Evolutionary conservation across 2,797 vertebrate species (phyloP).

Genomic region (Pteronotus mesoamericanus): DNA sequence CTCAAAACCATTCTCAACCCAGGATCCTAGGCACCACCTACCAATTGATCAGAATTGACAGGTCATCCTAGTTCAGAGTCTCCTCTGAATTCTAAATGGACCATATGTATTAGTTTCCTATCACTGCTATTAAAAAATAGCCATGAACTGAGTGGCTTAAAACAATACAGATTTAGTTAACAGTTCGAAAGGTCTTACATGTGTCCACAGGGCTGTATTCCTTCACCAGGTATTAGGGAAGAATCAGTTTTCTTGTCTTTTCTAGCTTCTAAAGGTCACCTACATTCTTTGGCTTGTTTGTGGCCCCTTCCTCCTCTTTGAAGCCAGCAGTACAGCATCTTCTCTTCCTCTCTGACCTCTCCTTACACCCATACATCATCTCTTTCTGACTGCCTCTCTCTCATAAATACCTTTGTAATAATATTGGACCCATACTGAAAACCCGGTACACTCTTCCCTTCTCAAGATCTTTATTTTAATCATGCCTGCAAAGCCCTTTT

Average conservation of each 20-base stretch:
- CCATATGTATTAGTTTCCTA: background rate
- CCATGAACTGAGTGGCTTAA: background rate
- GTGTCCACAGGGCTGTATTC: background rate
- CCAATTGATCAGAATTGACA: background rate
- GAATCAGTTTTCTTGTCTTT: background rate
- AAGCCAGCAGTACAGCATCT: background rate
- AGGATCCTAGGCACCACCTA: background rate
- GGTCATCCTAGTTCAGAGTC: background rate
- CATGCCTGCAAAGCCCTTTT: background rate
- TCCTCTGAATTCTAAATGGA: background rate
- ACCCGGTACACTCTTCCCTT: background rate
- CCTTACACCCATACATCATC: background rate
- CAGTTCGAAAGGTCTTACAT: background rate
- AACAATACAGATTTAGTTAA: background rate
- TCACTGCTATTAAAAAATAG: background rate
- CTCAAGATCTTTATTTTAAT: background rate
- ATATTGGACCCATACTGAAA: background rate
- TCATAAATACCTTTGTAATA: background rate
- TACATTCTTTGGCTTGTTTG: background rate
- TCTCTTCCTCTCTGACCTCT: background rate
- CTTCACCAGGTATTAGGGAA: background rate
- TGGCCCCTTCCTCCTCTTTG: background rate
- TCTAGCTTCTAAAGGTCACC: background rate
- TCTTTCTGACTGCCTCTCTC: background rate
- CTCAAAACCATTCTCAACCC: background rate